These are phyloP conservation scores for Polylopha cassiicola DNA, from an alignment of 2,888 invertebrate species.

Conservation along the genomic window DNA sequence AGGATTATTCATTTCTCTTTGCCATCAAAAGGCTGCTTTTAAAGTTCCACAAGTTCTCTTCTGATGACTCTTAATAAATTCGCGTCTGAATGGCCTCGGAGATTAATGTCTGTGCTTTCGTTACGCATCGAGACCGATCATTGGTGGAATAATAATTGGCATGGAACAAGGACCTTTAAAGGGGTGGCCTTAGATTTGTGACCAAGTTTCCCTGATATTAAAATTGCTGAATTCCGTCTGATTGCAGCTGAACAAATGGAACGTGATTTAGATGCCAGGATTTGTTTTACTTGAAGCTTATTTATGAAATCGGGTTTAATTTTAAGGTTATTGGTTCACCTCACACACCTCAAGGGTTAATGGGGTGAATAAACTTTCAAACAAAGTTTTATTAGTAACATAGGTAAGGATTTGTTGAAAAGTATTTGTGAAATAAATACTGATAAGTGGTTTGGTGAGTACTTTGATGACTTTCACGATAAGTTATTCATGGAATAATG, in stretches of 20 bases:
- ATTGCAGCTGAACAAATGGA: slow-evolving; percentile 11
- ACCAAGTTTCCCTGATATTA: slow-evolving; percentile 13
- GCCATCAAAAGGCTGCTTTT: slow-evolving; percentile 54
- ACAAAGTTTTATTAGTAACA: too few relatives aligned
- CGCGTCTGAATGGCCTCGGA: slow-evolving; percentile 32
- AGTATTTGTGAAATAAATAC: too few relatives aligned
- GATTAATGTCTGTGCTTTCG: slow-evolving; percentile 22
- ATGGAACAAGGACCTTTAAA: slow-evolving; percentile 1
- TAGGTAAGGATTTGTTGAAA: too few relatives aligned
- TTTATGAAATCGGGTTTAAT: not conserved
- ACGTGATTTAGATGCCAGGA: slow-evolving; percentile 7
- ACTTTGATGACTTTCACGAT: too few relatives aligned
- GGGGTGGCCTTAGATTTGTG: slow-evolving; percentile 4
- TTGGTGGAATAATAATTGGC: slow-evolving; percentile 21
- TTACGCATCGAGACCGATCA: slow-evolving; percentile 15
- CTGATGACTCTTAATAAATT: slow-evolving; percentile 54
- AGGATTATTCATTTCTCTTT: slow-evolving; percentile 66
- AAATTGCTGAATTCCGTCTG: slow-evolving; percentile 8
- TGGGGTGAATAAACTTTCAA: too few relatives aligned
- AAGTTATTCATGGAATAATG: too few relatives aligned
- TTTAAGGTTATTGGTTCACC: not conserved
- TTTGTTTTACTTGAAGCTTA: not conserved
- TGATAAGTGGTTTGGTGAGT: too few relatives aligned
- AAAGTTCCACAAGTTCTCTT: slow-evolving; percentile 48
- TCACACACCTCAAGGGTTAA: too few relatives aligned